These are phyloP conservation scores for Sclerurus mexicanus DNA, from an alignment of 2,113 vertebrate genomes.

Conservation along the genomic window DNA sequence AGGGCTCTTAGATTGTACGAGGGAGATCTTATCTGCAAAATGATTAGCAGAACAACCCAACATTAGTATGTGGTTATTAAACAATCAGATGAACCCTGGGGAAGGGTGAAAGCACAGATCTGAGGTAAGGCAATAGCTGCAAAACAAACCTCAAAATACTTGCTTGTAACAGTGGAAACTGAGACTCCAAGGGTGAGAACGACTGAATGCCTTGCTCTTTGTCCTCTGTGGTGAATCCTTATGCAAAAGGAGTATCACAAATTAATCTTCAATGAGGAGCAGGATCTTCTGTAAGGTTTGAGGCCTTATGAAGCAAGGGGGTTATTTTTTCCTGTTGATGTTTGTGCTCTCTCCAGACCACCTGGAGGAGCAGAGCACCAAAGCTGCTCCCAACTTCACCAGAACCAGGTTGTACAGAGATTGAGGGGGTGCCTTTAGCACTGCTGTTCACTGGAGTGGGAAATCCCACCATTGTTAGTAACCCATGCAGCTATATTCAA, in stretches of 20 bases:
- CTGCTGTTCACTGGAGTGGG: background rate
- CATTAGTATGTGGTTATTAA: background rate
- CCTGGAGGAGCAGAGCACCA: background rate
- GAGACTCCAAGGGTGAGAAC: rapidly evolving
- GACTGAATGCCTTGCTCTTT: background rate
- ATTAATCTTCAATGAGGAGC: background rate
- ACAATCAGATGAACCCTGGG: background rate
- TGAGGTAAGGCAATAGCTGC: background rate
- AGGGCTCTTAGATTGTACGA: background rate
- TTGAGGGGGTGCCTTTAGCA: rapidly evolving
- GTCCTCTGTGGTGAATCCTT: background rate
- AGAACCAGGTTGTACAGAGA: background rate
- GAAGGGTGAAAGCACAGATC: background rate
- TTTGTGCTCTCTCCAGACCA: background rate
- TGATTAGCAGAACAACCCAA: background rate
- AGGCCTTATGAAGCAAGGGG: background rate
- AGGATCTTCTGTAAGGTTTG: background rate
- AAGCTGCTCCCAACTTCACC: background rate
- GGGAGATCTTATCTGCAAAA: background rate
- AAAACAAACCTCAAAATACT: background rate
- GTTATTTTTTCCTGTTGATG: background rate
- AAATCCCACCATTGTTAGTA: background rate
- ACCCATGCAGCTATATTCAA: background rate
- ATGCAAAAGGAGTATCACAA: background rate
- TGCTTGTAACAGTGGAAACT: background rate